These are phyloP conservation scores for Polydrusus cervinus DNA, from an alignment of 2,888 invertebrate species.

Conservation along the genomic window DNA sequence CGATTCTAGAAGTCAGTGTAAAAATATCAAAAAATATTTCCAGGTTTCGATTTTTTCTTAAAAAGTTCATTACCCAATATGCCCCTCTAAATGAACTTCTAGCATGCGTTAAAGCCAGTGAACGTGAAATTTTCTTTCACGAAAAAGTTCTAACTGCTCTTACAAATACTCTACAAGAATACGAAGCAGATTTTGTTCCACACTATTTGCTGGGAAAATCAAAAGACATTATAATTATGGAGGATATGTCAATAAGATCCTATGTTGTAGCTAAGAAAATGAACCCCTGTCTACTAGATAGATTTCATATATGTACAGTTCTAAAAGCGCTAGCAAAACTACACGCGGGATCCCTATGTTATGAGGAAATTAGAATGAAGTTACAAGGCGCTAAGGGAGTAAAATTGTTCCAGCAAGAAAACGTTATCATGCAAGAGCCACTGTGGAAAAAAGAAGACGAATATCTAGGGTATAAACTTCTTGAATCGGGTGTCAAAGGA, in stretches of 20 bases:
- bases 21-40: slow-evolving; percentile 49
- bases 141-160: slow-evolving; percentile 26
- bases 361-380: slow-evolving; percentile 30
- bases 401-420: slow-evolving; percentile 14
- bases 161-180: slow-evolving; percentile 8
- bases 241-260: slow-evolving; percentile 50
- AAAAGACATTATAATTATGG: slow-evolving; percentile 42
- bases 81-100: slow-evolving; percentile 32
- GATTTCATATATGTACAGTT: slow-evolving; percentile 47
- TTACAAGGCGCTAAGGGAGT: neutral
- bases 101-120: slow-evolving; percentile 23
- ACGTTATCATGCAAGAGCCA: slow-evolving; percentile 27
- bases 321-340: slow-evolving; percentile 47
- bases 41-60: slow-evolving; percentile 49
- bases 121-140: slow-evolving; percentile 48
- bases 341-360: slow-evolving; percentile 38
- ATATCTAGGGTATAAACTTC: slow-evolving; percentile 3
- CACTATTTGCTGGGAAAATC: slow-evolving; percentile 35
- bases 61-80: slow-evolving; percentile 33
- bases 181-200: slow-evolving; percentile 36
- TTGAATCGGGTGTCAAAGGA: slow-evolving; percentile 46
- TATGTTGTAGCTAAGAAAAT: slow-evolving; percentile 45
- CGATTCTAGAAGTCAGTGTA: slow-evolving; percentile 47
- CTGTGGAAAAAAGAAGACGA: slow-evolving; percentile 20
- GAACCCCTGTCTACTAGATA: slow-evolving; percentile 41